These are phyloP conservation scores for Garrulus glandarius DNA, from an alignment of 2,797 vertebrate species.

Conservation along the genomic window DNA sequence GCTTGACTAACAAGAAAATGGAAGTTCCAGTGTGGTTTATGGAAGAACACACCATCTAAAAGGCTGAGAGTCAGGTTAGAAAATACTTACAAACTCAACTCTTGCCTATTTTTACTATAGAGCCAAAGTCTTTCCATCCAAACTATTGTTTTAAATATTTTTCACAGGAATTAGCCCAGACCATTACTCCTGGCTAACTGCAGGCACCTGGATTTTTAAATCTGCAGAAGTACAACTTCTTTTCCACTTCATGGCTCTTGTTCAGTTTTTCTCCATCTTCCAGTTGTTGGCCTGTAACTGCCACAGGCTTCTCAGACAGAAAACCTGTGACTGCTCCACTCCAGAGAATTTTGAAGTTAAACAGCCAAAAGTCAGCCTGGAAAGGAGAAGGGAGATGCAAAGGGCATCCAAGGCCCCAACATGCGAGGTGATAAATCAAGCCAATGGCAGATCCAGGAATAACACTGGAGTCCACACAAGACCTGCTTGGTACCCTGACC, in stretches of 20 bases:
- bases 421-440: background rate
- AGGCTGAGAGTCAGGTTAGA: background rate
- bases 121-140: background rate
- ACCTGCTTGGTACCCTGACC: background rate
- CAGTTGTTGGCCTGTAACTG: background rate
- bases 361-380: background rate
- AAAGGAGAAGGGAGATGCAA: background rate
- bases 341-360: background rate
- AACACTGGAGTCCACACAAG: background rate
- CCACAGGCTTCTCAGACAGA: background rate
- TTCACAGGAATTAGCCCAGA: background rate
- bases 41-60: background rate
- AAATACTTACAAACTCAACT: background rate
- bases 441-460: background rate
- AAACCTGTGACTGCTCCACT: background rate
- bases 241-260: background rate
- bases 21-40: background rate
- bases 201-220: conserved; percentile 19
- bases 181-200: background rate
- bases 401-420: background rate
- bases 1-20: conserved; percentile 12
- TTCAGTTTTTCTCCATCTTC: background rate
- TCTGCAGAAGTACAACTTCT: background rate
- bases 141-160: background rate
- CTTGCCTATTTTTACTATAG: background rate